Conservation (phyloP, 2,888 invertebrate genomes). For the Drosophila algonquin region DNA sequence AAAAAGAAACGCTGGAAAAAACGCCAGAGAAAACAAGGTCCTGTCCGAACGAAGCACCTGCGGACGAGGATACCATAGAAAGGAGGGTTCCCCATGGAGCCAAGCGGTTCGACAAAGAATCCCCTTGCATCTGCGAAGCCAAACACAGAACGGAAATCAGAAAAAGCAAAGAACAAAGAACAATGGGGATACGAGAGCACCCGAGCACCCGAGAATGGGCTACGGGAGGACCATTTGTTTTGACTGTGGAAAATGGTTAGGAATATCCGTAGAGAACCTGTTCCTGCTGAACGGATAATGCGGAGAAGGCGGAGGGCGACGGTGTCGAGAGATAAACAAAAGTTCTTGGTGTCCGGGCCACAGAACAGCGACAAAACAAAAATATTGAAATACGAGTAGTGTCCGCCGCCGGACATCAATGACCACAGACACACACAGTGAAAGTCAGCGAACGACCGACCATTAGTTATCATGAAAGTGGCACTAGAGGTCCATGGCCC, state of each 20-base stretch:
- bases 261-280: not conserved
- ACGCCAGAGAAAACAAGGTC: constrained; percentile 1
- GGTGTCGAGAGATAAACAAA: constrained; percentile 53
- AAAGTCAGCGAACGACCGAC: not conserved
- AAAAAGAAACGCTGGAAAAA: constrained; percentile 31
- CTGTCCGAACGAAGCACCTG: constrained; percentile 18
- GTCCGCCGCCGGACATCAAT: not conserved
- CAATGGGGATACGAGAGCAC: not conserved
- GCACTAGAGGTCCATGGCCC: not conserved
- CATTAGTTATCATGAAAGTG: not conserved
- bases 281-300: not conserved
- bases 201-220: not conserved
- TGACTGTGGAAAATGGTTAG: constrained; percentile 13
- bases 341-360: constrained; percentile 4
- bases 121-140: not conserved
- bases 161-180: constrained; percentile 23
- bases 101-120: not conserved
- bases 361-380: constrained; percentile 26
- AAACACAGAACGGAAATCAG: constrained; percentile 46
- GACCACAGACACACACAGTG: not conserved
- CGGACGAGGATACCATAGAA: constrained; percentile 1
- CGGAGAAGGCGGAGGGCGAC: constrained; percentile 24
- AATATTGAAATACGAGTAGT: not conserved
- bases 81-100: not conserved
- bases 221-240: not conserved